These are phyloP conservation scores for Cebus imitator DNA, from an alignment of 2,113 vertebrate species.

Conservation along the genomic window DNA sequence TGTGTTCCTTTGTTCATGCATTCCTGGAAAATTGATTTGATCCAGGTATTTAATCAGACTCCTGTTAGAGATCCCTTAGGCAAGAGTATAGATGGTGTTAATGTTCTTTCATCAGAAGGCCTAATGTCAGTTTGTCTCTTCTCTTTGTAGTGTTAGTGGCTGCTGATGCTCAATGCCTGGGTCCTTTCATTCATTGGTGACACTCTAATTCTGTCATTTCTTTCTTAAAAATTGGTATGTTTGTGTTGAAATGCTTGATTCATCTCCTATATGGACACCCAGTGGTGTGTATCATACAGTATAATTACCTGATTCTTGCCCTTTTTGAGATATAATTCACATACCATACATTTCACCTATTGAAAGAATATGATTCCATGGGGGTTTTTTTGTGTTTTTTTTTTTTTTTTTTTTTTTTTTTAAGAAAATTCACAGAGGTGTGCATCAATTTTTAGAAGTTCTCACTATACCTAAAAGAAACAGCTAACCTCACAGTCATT, in stretches of 20 bases:
- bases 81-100: not conserved
- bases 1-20: not conserved
- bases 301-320: not conserved
- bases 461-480: not conserved
- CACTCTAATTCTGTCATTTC: not conserved
- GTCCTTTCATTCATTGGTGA: not conserved
- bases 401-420: not conserved
- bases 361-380: not conserved
- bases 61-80: not conserved
- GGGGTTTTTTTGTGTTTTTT: not conserved
- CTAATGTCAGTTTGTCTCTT: not conserved
- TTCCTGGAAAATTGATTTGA: not conserved
- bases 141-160: not conserved
- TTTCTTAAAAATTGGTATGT: not conserved
- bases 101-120: not conserved
- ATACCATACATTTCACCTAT: not conserved
- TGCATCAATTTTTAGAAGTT: not conserved
- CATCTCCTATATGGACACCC: not conserved
- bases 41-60: slow-evolving; percentile 27
- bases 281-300: not conserved
- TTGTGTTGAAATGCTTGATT: not conserved
- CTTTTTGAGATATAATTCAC: slow-evolving; percentile 4
- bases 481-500: not conserved
- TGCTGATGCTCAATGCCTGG: not conserved
- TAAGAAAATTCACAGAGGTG: not conserved